Conservation (phyloP, 2,113 vertebrate genomes). For the Malurus melanocephalus region DNA sequence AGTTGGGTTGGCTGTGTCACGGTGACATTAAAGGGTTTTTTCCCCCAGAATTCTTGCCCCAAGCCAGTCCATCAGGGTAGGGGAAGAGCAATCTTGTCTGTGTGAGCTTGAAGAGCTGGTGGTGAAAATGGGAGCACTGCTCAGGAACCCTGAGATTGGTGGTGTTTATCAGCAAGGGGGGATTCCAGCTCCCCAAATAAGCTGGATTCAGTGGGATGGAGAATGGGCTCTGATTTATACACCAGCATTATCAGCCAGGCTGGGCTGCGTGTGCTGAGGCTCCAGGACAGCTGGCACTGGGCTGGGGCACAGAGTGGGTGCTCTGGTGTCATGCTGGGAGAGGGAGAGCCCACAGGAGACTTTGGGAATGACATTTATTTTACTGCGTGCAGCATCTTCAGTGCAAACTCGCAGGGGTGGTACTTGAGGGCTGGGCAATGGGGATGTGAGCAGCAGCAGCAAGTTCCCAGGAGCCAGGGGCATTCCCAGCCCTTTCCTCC, state of each 20-base stretch:
- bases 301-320: not conserved
- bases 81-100: not conserved
- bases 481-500: not conserved
- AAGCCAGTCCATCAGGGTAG: not conserved
- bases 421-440: not conserved
- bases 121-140: not conserved
- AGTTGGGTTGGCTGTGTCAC: not conserved
- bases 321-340: not conserved
- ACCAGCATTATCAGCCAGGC: not conserved
- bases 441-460: constrained; percentile 9
- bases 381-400: not conserved
- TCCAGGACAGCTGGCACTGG: not conserved
- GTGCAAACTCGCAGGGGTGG: not conserved
- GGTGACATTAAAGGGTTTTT: not conserved
- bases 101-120: not conserved
- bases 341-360: not conserved
- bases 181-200: not conserved
- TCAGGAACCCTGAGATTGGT: not conserved
- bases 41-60: not conserved
- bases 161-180: not conserved
- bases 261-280: not conserved
- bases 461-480: not conserved
- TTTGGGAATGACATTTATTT: not conserved
- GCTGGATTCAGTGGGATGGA: not conserved
- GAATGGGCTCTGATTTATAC: not conserved